Evolutionary conservation across 2,888 invertebrate genomes (phyloP), one percentile per base, ranked within the genome.

Genomic region (Acleris emargana): DNA sequence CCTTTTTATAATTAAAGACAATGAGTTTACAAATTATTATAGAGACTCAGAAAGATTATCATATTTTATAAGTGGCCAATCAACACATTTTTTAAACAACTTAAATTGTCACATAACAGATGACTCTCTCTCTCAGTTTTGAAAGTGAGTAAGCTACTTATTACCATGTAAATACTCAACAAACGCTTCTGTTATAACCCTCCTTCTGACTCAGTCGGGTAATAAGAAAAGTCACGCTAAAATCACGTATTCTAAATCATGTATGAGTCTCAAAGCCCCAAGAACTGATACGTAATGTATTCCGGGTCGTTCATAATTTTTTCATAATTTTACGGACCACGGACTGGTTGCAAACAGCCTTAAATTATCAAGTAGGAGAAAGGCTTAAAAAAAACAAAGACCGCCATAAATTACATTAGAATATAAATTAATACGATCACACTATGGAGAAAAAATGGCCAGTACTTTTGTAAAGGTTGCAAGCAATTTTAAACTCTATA

Each of bases 371-470:
- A 74, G 76, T 73, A 73, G 73, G 68, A 72, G 73, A 82, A 82
- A 82, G 80, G 77, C 75, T 81, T 80, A 78, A 77, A 80, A 78
- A 80, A 81, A 77, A 75, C 74, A 73, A 76, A 76, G 77, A 82
- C 83, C 86, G 81, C 74, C 80, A 87, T 88, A 89, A 89, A 91
- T 90, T 88, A 89, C 89, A 90, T 90, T 90, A 86, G 84, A 91
- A 90, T 90, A 88, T 88, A 90, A 90, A 91, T 90, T 87, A 88
- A 86, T 86, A 84, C 79, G 84, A 84, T 83, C 80, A 74, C 82
- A 87, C 85, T 85, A 84, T 83, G 80, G 73, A 80, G 80, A 81
- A 83, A 84, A 84, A 82, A 77, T 75, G 67, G 68, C 69, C 67
- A 52, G 47, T 55, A 49, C 61, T 60, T 67, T 69, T 18, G 67